Base-by-base conservation (phyloP, 2,888 invertebrate species). In the Brachynemurus nebulosus region DNA sequence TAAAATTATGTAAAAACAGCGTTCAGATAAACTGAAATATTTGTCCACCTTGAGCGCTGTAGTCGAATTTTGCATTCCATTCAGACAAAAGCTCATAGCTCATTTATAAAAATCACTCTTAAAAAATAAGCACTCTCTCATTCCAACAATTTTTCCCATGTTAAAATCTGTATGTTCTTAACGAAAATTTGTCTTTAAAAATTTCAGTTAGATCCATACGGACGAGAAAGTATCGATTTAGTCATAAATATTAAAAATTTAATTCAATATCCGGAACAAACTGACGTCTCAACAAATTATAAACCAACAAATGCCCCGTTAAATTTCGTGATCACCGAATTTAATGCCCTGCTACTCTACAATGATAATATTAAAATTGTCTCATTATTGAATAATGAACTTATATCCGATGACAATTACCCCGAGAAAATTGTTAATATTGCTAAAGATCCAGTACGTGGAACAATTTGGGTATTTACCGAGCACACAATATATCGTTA, bases 281-380 rank as follows among this genome's bases (percentile, higher is more conserved):
- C 60, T 45, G 61, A 62, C 46, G 56, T 55, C 51, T 57, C 60
- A 1, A 54, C 56, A 14, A 54, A 58, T n/a, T 54, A 51, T 37
- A 60, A 61, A 44, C 57, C 56, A 36, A 60, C 62, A 3, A 56
- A 55, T 45, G 66, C 71, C 1, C 85, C 91, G 0, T 66, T 84
- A 30, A 74, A 83, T 0, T 81, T 92, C 56, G 79, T 86, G 2
- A 66, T 92, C 42, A 93, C 93, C 0, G 85, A 93, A 62, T 95
- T 91, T 65, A 95, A 96, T 63, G 80, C 83, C 0, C 63, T 95
- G 2, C 68, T 93, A 9, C 77, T 92, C 52, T 93, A 85, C 61
- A 67, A 76, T 1, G 86, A 91, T 61, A 78, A 81, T 49, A 77
- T 93, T 2, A 85, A 84, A 60, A 90, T 84, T 1, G 71, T 93